Evolutionary conservation across 2,113 vertebrate genomes (phyloP), one percentile per base, ranked within the genome.

Genomic region (Austrofundulus limnaeus): DNA sequence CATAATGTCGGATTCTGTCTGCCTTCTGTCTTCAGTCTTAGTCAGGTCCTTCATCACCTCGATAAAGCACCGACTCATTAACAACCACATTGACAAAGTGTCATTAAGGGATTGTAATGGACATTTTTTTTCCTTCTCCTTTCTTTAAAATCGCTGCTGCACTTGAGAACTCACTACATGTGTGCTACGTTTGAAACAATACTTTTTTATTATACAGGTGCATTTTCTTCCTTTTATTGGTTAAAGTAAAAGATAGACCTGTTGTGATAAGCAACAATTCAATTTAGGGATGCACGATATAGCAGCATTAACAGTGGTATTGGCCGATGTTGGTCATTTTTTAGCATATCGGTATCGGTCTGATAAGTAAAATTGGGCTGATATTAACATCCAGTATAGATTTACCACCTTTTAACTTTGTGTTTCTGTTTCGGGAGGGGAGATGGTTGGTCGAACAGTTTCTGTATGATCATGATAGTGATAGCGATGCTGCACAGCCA

Each of bases 61-160:
- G 55, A 73, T 70, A 43, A 56, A 80, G 75, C 38, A 25, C 49
- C 14, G 49, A 74, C 80, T 91, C 87, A 87, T 90, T 89, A 88
- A 65, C 76, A 77, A 65, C 62, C 50, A 37, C 66, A 82, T 69
- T 68, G 83, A 86, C 84, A 78, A 80, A 85, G 80, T 68, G 78
- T 87, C 59, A 59, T 89, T 87, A 75, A 81, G 63, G 56, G 46
- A 72, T 52, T 61, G 54, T 63, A 84, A 88, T 88, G 77, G 73
- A 87, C 76, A 81, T 77, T 74, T 74, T 19, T 48, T 48, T 31
- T 24, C 19, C 16, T 52, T 52, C 17, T 37, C 21, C 23, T 82
- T 81, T 88, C 82, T 86, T 85, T 87, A 80, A 51, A 56, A 23
- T 46, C 72, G 28, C 37, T 42, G 43, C 57, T 77, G 52, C 77